These are phyloP conservation scores for Enteromius paludinosus DNA, from an alignment of 2,797 vertebrate species.

Conservation along the genomic window DNA sequence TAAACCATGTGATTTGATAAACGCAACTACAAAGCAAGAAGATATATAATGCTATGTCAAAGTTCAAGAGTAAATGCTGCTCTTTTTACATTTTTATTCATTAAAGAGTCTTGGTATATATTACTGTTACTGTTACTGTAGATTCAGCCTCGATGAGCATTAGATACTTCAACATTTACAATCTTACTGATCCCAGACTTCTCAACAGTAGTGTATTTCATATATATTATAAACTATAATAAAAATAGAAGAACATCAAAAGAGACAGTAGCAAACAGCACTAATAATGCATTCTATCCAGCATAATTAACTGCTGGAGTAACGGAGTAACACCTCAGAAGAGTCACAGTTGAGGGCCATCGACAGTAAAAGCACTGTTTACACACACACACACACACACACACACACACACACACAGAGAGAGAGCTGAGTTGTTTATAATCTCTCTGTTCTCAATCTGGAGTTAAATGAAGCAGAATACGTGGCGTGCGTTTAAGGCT, in stretches of 20 bases:
- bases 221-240: too few species aligned
- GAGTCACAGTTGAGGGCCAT: background rate
- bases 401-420: conserved; percentile 5
- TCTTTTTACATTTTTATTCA: too few species aligned
- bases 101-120: too few species aligned
- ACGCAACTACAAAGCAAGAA: too few species aligned
- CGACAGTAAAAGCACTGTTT: background rate
- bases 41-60: too few species aligned
- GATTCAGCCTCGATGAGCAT: too few species aligned
- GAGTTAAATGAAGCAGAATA: conserved; percentile 51
- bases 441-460: conserved; percentile 41
- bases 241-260: too few species aligned
- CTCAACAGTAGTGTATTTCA: too few species aligned
- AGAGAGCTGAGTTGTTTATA: conserved; percentile 24
- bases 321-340: background rate
- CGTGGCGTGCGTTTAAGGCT: conserved; percentile 1
- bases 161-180: too few species aligned
- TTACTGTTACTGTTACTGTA: too few species aligned
- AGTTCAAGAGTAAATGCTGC: too few species aligned
- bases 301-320: background rate
- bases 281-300: background rate
- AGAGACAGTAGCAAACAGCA: background rate
- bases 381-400: background rate
- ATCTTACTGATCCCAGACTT: too few species aligned
- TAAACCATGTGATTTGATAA: background rate